Conservation (phyloP, 2,888 invertebrate genomes). For the Thera obeliscata region DNA sequence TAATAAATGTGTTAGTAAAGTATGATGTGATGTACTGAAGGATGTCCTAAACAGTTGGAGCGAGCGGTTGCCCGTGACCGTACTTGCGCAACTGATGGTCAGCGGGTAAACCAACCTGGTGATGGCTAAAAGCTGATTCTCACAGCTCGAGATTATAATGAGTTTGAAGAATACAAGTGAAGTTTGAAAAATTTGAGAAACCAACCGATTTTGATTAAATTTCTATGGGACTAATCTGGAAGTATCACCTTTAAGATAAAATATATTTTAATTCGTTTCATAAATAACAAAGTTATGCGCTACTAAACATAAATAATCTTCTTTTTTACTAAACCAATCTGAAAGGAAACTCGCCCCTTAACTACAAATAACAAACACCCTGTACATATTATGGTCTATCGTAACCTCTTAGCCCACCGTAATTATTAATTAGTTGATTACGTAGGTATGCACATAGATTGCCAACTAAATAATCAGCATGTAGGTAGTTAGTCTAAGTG, state of each 20-base stretch:
- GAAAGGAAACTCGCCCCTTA: too few species aligned
- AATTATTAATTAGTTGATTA: not conserved
- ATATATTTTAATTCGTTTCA: too few species aligned
- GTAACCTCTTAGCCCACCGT: not conserved
- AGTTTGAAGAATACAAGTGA: too few species aligned
- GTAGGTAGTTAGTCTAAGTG: constrained; percentile 7
- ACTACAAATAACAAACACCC: too few species aligned
- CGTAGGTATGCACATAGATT: not conserved
- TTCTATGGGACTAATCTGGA: too few species aligned
- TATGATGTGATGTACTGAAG: constrained; percentile 29
- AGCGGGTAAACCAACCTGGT: constrained; percentile 11
- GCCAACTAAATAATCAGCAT: constrained; percentile 8
- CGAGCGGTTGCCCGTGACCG: constrained; percentile 58
- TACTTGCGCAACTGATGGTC: constrained; percentile 47
- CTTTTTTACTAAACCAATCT: too few species aligned
- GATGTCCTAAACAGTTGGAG: constrained; percentile 45
- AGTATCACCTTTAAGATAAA: too few species aligned
- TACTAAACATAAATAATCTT: too few species aligned
- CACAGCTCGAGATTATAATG: constrained; percentile 3
- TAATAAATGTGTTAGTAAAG: not conserved
- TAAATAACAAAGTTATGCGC: too few species aligned
- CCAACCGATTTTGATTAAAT: too few species aligned
- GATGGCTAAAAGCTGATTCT: constrained; percentile 15
- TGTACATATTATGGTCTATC: too few species aligned
- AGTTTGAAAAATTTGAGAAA: too few species aligned